phyloP scores from a whole-genome alignment of 1,140 invertebrate genomes.

The Helicorthomorpha holstii region DNA sequence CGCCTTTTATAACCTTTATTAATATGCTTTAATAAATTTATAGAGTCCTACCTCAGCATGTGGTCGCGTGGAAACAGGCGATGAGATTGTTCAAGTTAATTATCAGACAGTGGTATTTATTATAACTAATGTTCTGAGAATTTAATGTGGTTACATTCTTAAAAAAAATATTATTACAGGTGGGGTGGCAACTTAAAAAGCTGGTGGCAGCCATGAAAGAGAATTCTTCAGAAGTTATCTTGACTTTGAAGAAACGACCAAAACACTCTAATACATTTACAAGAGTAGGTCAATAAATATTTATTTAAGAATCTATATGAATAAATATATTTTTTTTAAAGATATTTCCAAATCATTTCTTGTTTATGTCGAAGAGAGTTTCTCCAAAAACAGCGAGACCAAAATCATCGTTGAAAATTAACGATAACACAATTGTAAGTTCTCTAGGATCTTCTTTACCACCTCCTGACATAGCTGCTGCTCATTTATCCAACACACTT shows the following conservation, averaged over 20 bases:
- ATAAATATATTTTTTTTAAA: background rate
- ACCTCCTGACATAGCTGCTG: too few species aligned
- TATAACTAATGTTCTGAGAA: background rate
- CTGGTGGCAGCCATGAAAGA: constrained; percentile 58
- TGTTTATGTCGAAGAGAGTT: background rate
- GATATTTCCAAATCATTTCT: background rate
- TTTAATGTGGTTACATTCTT: background rate
- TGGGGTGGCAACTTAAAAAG: constrained; percentile 69
- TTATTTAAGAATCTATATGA: background rate
- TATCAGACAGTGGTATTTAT: constrained; percentile 64
- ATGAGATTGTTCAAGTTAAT: constrained; percentile 84
- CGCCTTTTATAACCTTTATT: too few species aligned
- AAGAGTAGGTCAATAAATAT: constrained; percentile 27
- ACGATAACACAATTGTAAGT: background rate
- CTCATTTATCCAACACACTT: too few species aligned
- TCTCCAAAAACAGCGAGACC: too few species aligned
- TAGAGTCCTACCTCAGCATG: constrained; percentile 42
- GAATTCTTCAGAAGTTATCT: constrained; percentile 55
- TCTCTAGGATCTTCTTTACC: too few species aligned
- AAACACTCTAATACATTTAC: constrained; percentile 65
- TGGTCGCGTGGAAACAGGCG: constrained; percentile 76
- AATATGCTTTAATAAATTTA: constrained; percentile 1
- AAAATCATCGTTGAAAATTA: background rate
- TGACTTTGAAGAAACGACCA: constrained; percentile 69
- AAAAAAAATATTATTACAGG: constrained; percentile 19